phyloP scores from a whole-genome alignment of 2,797 vertebrate genomes.

The Micropoecilia bifurca region DNA sequence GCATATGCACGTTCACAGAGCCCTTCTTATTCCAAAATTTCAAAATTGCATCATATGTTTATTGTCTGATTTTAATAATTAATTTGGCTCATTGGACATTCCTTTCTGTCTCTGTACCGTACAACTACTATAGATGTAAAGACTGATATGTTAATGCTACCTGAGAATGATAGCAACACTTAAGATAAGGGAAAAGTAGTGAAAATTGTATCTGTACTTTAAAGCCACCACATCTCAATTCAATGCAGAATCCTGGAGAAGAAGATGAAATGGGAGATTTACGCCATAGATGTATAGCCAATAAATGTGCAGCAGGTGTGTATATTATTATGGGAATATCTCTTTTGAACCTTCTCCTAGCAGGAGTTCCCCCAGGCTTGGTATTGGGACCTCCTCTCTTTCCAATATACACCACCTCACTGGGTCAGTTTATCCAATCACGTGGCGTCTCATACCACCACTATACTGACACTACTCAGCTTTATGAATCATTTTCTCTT shows the following conservation, averaged over 20 bases:
- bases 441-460: not conserved
- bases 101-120: not conserved
- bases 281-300: not conserved
- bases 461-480: not conserved
- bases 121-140: not conserved
- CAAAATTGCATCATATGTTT: no score
- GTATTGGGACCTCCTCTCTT: not conserved
- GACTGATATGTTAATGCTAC: not conserved
- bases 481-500: not conserved
- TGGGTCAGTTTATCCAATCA: not conserved
- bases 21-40: no score
- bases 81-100: not conserved
- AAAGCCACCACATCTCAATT: not conserved
- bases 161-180: not conserved
- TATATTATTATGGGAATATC: not conserved
- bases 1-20: no score
- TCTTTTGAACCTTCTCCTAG: not conserved
- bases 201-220: not conserved
- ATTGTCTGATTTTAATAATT: not conserved
- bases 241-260: not conserved
- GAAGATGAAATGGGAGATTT: not conserved
- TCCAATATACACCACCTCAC: not conserved
- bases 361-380: not conserved
- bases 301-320: not conserved
- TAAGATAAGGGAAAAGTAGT: not conserved